Evolutionary conservation across 35 echinoderm and acorn worm genomes (phyloP), one percentile per base, ranked within the genome.

Genomic region (Lytechinus variegatus): DNA sequence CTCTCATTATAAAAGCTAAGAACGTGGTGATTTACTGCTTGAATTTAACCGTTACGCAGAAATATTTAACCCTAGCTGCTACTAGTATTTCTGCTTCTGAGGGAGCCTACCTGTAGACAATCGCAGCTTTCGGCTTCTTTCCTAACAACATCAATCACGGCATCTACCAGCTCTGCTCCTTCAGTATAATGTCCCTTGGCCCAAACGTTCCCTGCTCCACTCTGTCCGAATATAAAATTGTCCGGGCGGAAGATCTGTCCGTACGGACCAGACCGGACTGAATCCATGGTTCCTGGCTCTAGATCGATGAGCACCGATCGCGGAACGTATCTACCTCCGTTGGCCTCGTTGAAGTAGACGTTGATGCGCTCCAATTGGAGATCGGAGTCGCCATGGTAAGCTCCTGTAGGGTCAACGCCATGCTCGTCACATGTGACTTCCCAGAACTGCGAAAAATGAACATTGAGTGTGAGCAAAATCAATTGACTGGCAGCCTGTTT

Each of bases 81-180:
- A 44, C 33, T 44, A 44, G 33, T 44, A 24, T 79, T 19, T 4
- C 19, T 79, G 19, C 66, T 1, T 44, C 2, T 44, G 2, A 44
- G 2, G 33, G 33, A 44, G 33, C 33, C n/a, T 79, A 79, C 66
- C 14, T 79, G 66, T 79, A 79, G 66, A 79, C 66, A 79, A 79
- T 79, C 66, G n/a, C 66, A 79, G 66, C 66, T 16, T 79, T 79
- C 66, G 66, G 66, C 66, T 79, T 79, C 66, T 79, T 79, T 79
- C 8, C 66, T 79, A 24, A 79, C 66, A 19, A 79, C 66, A 16
- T 79, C 66, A 24, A 79, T 19, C 66, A 79, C 66, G 66, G 66
- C 19, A 6, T 79, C 66, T 7, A 79, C 66, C n/a, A 79, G 66
- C 66, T 79, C 66, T 24, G 66, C 66, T 79, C 66, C 66, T 24